Evolutionary conservation across 2,797 vertebrate genomes (phyloP), one percentile per base, ranked within the genome.

Genomic region (Takifugu rubripes): DNA sequence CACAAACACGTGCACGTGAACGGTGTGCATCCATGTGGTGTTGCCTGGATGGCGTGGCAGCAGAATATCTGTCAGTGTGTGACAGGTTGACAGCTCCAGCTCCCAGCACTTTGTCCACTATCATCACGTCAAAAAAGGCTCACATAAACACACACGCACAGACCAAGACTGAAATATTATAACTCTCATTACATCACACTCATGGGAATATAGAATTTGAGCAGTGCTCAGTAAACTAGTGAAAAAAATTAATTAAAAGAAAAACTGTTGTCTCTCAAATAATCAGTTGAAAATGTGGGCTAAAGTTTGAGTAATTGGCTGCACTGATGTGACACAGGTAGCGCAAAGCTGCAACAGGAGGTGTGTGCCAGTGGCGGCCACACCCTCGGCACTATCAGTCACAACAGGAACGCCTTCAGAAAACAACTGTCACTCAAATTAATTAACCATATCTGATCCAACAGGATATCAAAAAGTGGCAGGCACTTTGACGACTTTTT

Each of bases 81-180:
- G 95, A 96, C 94, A 95, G 92, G 90, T 93, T 95, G 94, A 94
- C 94, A 94, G 93, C 87, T 93, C 91, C 67, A 80, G 93, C 93
- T 94, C 91, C 93, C 88, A 95, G 95, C 93, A 93, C 93, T 94
- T 94, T 96, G 95, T 97, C 95, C 92, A 92, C 90, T 93, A 92
- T 92, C 86, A 94, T 97, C 93, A 95, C 74, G 84, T 95, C 93
- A 95, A 89, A 87, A 73, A 69, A 64, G 52, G 68, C 73, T 75
- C 77, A 67, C 49, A 48, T 45, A 65, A 52, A 59, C 55, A 65
- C 56, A 51, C 42, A 48, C 29, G 51, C 16, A 46, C 8, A 46
- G 56, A 60, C 52, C 54, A 66, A 58, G 66, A 43, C 12, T 59
- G 59, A 59, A 54, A 62, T 47, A 48, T 11, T 54, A 11, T 6